Percentiles rank a stretch among this genome's conserved stretches.
Evolutionary conservation across 2,113 vertebrate genomes (phyloP).

Genomic region (Brachionichthys hirsutus): DNA sequence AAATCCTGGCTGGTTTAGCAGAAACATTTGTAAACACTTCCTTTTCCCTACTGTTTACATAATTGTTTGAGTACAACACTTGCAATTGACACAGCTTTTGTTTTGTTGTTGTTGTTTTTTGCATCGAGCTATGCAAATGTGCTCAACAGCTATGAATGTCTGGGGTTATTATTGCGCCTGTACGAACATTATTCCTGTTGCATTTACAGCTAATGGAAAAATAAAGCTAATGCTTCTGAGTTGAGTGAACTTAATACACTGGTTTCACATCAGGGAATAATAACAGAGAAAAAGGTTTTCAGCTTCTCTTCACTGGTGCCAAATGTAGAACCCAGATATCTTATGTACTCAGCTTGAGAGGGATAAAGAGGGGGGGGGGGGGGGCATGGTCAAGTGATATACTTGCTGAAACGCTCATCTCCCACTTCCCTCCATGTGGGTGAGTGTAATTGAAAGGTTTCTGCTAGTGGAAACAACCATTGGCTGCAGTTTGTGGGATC

Average conservation of each 20-base stretch:
- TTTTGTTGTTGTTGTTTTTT: no score
- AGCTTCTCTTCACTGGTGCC: constrained; percentile 27
- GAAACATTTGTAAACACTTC: no score
- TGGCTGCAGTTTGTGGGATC: constrained; percentile 57
- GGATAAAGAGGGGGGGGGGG: neutral
- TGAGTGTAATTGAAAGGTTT: constrained; percentile 60
- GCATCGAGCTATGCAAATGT: no score
- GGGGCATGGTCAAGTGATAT: constrained; percentile 12
- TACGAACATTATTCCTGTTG: neutral
- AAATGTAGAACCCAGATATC: constrained; percentile 14
- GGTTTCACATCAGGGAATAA: constrained; percentile 1
- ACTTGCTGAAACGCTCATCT: constrained; percentile 3
- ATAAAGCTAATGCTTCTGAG: constrained; percentile 13
- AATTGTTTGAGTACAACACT: no score
- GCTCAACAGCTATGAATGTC: no score
- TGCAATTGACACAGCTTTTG: no score
- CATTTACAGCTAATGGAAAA: neutral
- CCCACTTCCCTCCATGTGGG: constrained; percentile 25
- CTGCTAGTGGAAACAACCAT: constrained; percentile 54
- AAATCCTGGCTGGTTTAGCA: no score
- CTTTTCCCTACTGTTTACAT: no score
- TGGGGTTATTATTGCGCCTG: neutral
- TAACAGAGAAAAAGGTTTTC: constrained; percentile 12
- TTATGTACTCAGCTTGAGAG: constrained; percentile 5
- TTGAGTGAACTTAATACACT: constrained; percentile 1